Evolutionary conservation across 2,797 vertebrate species (phyloP).

Genomic region (Brachymystax lenok): DNA sequence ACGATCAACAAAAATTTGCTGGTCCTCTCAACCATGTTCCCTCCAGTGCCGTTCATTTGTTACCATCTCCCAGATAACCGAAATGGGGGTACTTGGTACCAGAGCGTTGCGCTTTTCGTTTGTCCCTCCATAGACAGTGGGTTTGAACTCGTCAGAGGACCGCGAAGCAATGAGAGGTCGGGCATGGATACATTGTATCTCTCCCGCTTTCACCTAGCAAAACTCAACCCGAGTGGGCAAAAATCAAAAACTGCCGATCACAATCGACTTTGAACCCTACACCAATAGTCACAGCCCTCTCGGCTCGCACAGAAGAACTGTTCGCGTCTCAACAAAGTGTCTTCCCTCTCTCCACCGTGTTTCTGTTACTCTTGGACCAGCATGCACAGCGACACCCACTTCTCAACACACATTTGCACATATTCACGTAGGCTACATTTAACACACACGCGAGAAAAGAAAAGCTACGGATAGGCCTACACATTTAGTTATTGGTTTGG

Average conservation of each 20-base stretch:
- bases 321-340: not conserved
- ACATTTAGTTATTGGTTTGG: slow-evolving; percentile 39
- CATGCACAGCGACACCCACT: slow-evolving; percentile 56
- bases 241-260: slow-evolving; percentile 19
- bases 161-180: slow-evolving; percentile 20
- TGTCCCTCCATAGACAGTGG: slow-evolving; percentile 40
- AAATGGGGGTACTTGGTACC: slow-evolving; percentile 63
- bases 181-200: slow-evolving; percentile 34
- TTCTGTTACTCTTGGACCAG: slow-evolving; percentile 34
- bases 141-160: slow-evolving; percentile 23
- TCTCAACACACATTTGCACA: slow-evolving; percentile 21
- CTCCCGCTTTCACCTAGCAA: slow-evolving; percentile 1
- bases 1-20: slow-evolving; percentile 98
- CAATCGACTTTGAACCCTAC: slow-evolving; percentile 12
- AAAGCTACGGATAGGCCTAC: not conserved
- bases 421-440: slow-evolving; percentile 18
- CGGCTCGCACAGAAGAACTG: slow-evolving; percentile 28
- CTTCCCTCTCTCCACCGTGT: not conserved
- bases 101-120: slow-evolving; percentile 62
- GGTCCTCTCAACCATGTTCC: slow-evolving; percentile 99
- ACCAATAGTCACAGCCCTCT: slow-evolving; percentile 16
- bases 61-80: slow-evolving; percentile 89
- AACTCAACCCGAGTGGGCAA: not conserved
- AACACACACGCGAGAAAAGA: slow-evolving; percentile 22
- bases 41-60: slow-evolving; percentile 89